These are phyloP conservation scores for Nymphicus hollandicus DNA, from an alignment of 2,113 vertebrate genomes.

Conservation along the genomic window DNA sequence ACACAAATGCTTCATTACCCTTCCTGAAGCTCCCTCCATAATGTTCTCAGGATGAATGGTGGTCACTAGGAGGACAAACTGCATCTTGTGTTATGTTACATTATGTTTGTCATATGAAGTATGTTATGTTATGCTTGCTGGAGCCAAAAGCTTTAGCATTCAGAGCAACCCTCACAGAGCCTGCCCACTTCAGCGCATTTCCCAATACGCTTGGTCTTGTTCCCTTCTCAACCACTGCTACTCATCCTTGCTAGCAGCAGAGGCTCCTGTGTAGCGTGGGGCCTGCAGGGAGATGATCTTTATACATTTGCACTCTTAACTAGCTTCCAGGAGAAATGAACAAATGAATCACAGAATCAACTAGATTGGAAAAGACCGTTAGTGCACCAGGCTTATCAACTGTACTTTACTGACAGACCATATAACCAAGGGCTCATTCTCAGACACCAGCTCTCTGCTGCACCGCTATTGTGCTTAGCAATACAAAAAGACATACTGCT, in stretches of 20 bases:
- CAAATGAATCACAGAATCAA: not conserved
- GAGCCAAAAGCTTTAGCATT: not conserved
- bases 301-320: not conserved
- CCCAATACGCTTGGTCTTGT: not conserved
- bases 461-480: not conserved
- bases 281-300: not conserved
- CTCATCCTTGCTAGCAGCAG: not conserved
- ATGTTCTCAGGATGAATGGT: not conserved
- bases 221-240: not conserved
- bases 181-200: not conserved
- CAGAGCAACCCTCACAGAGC: not conserved
- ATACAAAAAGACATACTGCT: not conserved
- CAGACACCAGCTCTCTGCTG: not conserved
- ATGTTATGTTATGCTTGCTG: not conserved
- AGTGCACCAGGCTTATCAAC: not conserved
- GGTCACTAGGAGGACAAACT: not conserved
- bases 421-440: not conserved
- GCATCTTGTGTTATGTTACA: too few species aligned
- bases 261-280: rapidly evolving
- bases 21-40: not conserved
- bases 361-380: not conserved
- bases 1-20: not conserved
- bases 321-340: not conserved
- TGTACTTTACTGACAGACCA: not conserved
- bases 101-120: too few species aligned